A percentile compares a stretch with the other conserved stretches of the same genome.
Evolutionary conservation across 1,140 invertebrate genomes (phyloP).

Genomic region (Pissodes strobi): DNA sequence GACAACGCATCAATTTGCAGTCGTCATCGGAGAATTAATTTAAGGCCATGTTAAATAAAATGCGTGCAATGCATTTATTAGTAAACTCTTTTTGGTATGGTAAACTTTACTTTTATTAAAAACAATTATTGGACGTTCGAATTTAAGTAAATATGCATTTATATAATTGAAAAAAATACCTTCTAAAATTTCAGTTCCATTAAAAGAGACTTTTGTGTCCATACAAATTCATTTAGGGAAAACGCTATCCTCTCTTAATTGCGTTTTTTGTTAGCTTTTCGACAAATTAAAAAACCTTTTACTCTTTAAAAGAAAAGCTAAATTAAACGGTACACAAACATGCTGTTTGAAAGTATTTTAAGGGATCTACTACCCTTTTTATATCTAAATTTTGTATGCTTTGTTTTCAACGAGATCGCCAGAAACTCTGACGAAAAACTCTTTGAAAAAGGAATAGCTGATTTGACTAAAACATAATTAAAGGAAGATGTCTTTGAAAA

Average conservation of each 20-base stretch:
- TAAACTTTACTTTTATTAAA: too few relatives aligned
- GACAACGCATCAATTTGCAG: too few relatives aligned
- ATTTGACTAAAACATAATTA: conserved; percentile 3
- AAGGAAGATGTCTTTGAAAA: not conserved
- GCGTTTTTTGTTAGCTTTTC: conserved; percentile 35
- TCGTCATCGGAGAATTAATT: too few relatives aligned
- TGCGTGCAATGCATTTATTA: too few relatives aligned
- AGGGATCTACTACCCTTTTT: conserved; percentile 7
- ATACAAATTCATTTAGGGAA: conserved; percentile 20
- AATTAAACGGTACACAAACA: conserved; percentile 34
- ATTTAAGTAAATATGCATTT: too few relatives aligned
- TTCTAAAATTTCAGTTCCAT: not conserved
- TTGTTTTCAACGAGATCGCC: conserved; percentile 8
- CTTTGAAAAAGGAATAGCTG: not conserved
- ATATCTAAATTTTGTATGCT: conserved; percentile 27
- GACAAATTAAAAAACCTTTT: conserved; percentile 31
- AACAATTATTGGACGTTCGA: too few relatives aligned
- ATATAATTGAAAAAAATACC: too few relatives aligned
- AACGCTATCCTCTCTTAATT: conserved; percentile 27
- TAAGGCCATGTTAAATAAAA: too few relatives aligned
- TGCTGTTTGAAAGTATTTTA: conserved; percentile 28
- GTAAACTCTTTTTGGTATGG: too few relatives aligned
- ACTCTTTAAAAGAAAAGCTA: conserved; percentile 26
- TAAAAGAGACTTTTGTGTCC: conserved; percentile 11
- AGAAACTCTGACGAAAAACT: not conserved